Percentiles rank a stretch among this genome's conserved stretches.
Evolutionary conservation across 2,113 vertebrate genomes (phyloP).

Genomic region (Megaleporinus macrocephalus): DNA sequence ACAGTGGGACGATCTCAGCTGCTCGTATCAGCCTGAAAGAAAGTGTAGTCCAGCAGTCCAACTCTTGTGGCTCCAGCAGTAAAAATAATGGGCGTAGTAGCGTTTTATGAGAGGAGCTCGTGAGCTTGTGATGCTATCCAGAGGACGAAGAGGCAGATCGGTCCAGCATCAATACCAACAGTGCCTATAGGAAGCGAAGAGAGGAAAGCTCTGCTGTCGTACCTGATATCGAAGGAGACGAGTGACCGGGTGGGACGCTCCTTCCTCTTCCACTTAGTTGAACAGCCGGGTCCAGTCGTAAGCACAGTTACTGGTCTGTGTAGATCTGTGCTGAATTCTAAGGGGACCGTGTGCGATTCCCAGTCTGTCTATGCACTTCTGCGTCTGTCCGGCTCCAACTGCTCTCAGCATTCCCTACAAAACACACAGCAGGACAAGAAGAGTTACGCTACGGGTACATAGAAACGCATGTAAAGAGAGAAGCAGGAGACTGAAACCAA

Average conservation of each 20-base stretch:
- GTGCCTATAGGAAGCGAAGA: too few relatives aligned
- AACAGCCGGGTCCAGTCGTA: conserved; percentile 55
- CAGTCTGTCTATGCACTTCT: conserved; percentile 61
- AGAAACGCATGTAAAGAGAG: background rate
- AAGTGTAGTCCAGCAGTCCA: background rate
- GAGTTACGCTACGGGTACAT: background rate
- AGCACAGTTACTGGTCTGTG: conserved; percentile 50
- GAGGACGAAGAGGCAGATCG: background rate
- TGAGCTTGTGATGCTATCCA: background rate
- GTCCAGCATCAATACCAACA: background rate
- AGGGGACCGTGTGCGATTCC: conserved; percentile 57
- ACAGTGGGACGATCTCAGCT: background rate
- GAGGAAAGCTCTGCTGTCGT: conserved; percentile 29
- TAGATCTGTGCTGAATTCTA: conserved; percentile 57
- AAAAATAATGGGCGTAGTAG: background rate
- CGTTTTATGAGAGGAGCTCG: background rate
- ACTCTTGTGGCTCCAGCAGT: background rate
- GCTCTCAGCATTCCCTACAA: conserved; percentile 75
- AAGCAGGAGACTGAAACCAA: too few relatives aligned
- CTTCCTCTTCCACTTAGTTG: conserved; percentile 62
- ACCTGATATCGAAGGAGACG: conserved; percentile 66
- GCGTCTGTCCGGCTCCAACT: conserved; percentile 62
- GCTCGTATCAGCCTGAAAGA: background rate
- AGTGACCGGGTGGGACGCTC: conserved; percentile 55
- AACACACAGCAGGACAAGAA: background rate